Conservation (phyloP, 2,888 invertebrate species). For the Lordiphosa fenestrarum region DNA sequence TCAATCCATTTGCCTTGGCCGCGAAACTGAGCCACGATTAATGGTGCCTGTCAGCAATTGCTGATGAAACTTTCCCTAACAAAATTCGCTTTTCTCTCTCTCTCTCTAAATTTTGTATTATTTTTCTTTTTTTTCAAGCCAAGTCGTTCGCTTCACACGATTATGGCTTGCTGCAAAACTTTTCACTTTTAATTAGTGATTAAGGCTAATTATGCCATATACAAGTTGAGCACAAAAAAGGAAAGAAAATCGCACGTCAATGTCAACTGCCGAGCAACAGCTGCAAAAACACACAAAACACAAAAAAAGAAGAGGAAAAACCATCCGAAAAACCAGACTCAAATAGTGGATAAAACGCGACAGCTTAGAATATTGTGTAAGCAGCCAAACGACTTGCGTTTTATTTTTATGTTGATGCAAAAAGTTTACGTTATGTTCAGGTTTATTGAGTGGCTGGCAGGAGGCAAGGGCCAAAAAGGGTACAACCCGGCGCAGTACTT, state of each 20-base stretch:
- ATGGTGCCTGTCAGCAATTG: constrained; percentile 39
- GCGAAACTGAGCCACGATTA: constrained; percentile 32
- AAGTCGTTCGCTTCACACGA: constrained; percentile 1
- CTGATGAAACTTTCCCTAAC: constrained; percentile 8
- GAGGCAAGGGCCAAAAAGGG: neutral
- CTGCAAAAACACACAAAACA: constrained; percentile 5
- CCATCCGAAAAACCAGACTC: neutral
- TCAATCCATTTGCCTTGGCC: constrained; percentile 48
- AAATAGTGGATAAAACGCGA: constrained; percentile 43
- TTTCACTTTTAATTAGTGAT: constrained; percentile 43
- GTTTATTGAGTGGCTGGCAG: constrained; percentile 53
- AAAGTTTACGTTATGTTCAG: constrained; percentile 57
- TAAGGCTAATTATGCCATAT: constrained; percentile 46
- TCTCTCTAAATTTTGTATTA: too few relatives aligned
- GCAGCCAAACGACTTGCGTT: constrained; percentile 54
- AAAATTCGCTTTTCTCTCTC: neutral
- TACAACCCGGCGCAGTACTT: too few relatives aligned
- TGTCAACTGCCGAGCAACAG: constrained; percentile 18
- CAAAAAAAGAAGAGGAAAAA: neutral
- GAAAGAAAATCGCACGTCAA: constrained; percentile 8
- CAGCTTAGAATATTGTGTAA: constrained; percentile 58
- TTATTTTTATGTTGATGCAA: constrained; percentile 63
- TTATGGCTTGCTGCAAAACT: constrained; percentile 23
- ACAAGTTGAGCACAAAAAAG: neutral
- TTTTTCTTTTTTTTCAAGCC: neutral